Percentiles rank a stretch among this genome's conserved stretches.
Evolutionary conservation across 1,140 invertebrate genomes (phyloP).

Genomic region (Euglossa dilemma): DNA sequence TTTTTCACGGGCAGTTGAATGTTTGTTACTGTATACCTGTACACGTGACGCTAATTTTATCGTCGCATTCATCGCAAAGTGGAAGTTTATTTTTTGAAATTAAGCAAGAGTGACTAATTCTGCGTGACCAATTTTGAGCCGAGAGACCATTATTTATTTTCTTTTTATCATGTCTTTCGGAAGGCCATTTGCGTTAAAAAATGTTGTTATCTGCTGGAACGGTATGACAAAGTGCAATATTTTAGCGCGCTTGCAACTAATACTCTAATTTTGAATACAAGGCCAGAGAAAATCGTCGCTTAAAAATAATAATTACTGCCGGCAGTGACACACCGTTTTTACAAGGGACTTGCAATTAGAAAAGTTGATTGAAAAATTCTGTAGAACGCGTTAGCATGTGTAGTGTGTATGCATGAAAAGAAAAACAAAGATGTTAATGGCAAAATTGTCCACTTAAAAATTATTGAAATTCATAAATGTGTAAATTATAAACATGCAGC

Average conservation of each 20-base stretch:
- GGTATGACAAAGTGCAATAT: neutral
- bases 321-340: neutral
- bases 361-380: neutral
- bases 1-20: neutral
- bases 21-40: neutral
- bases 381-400: neutral
- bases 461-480: neutral
- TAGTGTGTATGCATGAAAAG: neutral
- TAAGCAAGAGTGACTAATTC: neutral
- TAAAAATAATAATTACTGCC: neutral
- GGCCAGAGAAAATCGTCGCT: neutral
- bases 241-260: neutral
- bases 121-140: neutral
- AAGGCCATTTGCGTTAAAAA: slow-evolving; percentile 7
- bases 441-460: neutral
- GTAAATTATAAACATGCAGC: neutral
- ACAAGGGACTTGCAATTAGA: neutral
- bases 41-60: neutral
- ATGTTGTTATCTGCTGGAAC: neutral
- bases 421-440: too few species aligned
- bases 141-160: slow-evolving; percentile 1
- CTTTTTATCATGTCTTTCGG: neutral
- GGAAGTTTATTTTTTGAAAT: neutral
- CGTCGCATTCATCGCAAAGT: neutral
- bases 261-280: neutral